Base-by-base conservation (phyloP, 1,140 invertebrate genomes). In the Schmidtea mediterranea region DNA sequence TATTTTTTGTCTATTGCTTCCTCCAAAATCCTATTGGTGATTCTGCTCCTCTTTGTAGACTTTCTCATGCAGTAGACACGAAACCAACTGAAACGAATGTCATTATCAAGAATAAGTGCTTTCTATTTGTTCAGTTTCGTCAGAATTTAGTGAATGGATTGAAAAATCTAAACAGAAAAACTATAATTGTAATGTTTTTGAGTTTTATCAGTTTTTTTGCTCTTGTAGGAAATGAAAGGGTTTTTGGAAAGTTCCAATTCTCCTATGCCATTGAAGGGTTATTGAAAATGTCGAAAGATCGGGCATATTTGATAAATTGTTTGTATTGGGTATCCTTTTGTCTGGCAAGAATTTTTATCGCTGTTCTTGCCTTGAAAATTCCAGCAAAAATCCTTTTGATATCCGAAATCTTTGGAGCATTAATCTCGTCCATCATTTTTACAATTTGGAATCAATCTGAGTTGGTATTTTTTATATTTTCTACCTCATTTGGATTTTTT, bases 201-300 rank as follows among this genome's bases (percentile, higher is more conserved):
- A 21, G 15, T 22, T 19, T 21, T 19, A 5, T 24, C 8, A 45
- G 15, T 45, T 45, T 22, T 21, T 21, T 45, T 45, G 15, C 15
- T 21, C 22, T 45, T 6, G 43, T 45, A 2, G 43, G 43, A 45
- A 45, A 45, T 45, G 43, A 45, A 21, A 45, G 43, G 23, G 23
- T 45, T 13, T 15, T 21, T 13, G 21, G 43, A 19, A 45, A 45
- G 22, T 45, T 45, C 19, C 19, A 19, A n/a, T 45, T 19, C n/a
- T 19, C n/a, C 43, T 45, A 45, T 21, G 19, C 43, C 2, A 21
- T 19, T 13, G 21, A 45, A n/a, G 43, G 43, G 6, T 13, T 21
- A 15, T 13, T 19, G 9, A 21, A 21, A 16, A 24, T 21, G 43
- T 19, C 43, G 22, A 45, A 21, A 45, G 18, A 21, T 45, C 15